Conservation (phyloP, 2,888 invertebrate species). For the Cremastinae sp. region DNA sequence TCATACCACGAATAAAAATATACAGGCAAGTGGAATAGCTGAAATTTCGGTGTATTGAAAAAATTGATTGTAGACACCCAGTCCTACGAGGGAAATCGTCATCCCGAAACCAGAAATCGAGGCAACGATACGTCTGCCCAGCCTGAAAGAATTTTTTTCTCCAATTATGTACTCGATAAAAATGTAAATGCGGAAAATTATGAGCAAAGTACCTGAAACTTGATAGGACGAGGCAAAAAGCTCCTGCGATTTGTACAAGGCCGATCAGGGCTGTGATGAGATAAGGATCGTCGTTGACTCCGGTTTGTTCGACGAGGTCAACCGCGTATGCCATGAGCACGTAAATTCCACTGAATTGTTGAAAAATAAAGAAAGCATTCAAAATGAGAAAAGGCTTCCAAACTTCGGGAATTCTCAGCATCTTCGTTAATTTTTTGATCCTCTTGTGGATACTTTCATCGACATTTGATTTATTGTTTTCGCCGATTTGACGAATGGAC, state of each 20-base stretch:
- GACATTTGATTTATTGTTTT: background rate
- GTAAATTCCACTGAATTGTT: conserved; percentile 66
- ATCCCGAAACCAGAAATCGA: conserved; percentile 82
- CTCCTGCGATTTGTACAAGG: conserved; percentile 57
- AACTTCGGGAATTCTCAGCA: conserved; percentile 61
- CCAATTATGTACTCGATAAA: background rate
- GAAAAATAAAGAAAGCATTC: conserved; percentile 63
- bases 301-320: conserved; percentile 59
- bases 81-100: conserved; percentile 79
- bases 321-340: conserved; percentile 64
- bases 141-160: conserved; percentile 65
- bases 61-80: conserved; percentile 78
- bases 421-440: conserved; percentile 41
- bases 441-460: conserved; percentile 19
- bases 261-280: conserved; percentile 63
- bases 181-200: background rate
- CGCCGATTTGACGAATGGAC: background rate
- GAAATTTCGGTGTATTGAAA: conserved; percentile 65
- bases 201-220: conserved; percentile 59
- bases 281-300: conserved; percentile 62
- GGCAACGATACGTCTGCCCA: conserved; percentile 82
- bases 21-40: conserved; percentile 70
- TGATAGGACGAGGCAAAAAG: conserved; percentile 50
- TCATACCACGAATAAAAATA: conserved; percentile 72
- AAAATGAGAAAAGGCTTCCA: conserved; percentile 67